These are phyloP conservation scores for Phrynocephalus guinanensis DNA, from an alignment of 2,797 vertebrate species.

Conservation along the genomic window DNA sequence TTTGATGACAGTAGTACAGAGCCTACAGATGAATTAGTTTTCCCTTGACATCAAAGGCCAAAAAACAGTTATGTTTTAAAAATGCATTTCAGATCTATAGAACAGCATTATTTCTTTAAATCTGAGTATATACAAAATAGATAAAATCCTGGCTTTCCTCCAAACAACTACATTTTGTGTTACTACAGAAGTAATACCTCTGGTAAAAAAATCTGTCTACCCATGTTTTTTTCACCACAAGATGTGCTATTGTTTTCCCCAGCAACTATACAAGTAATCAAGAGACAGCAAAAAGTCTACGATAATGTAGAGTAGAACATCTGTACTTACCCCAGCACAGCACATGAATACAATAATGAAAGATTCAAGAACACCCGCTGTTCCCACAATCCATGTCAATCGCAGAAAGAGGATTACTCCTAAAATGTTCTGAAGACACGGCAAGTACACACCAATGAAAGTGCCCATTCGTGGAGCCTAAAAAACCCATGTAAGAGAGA, in stretches of 20 bases:
- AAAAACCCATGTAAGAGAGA: conserved; percentile 13
- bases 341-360: conserved; percentile 92
- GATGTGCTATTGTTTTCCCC: neutral
- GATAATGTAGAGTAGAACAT: neutral
- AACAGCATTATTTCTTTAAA: neutral
- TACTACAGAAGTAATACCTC: neutral
- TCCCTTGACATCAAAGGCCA: neutral
- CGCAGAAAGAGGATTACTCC: conserved; percentile 97
- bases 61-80: neutral
- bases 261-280: neutral
- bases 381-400: conserved; percentile 96
- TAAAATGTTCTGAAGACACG: conserved; percentile 96
- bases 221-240: neutral
- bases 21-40: neutral
- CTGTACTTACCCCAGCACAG: conserved; percentile 91
- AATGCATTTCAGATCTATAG: neutral
- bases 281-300: neutral
- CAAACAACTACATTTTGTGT: neutral
- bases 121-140: neutral
- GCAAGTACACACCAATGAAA: conserved; percentile 96
- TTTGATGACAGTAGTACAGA: neutral
- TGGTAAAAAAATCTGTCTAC: neutral
- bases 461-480: conserved; percentile 96
- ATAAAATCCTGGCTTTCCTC: neutral
- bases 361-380: conserved; percentile 91